Evolutionary conservation across 2,888 invertebrate genomes (phyloP).

Genomic region (Philereme transversata): DNA sequence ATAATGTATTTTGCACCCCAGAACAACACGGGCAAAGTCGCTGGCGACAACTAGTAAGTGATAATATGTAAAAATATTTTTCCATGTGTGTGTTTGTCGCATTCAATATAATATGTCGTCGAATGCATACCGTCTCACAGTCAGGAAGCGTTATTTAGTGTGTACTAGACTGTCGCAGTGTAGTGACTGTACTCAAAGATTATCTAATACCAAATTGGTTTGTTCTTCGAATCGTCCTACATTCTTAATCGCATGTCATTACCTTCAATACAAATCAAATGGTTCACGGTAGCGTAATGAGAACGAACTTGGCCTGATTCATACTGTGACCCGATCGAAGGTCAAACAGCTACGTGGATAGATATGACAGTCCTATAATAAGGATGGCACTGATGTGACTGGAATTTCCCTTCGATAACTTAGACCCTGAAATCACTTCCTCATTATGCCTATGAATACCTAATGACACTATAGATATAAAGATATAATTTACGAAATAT

Average conservation of each 20-base stretch:
- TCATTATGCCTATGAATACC: neutral
- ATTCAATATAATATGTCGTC: no score
- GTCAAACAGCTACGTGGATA: conserved; percentile 30
- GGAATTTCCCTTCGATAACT: conserved; percentile 25
- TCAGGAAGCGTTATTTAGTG: no score
- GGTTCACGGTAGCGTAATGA: conserved; percentile 11
- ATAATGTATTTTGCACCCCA: no score
- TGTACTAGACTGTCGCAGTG: no score
- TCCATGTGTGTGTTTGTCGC: no score
- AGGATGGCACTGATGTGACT: conserved; percentile 31
- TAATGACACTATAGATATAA: neutral
- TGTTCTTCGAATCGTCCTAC: conserved; percentile 3
- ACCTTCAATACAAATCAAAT: conserved; percentile 8
- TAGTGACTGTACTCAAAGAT: no score
- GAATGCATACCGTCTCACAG: no score
- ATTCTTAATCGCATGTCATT: conserved; percentile 1
- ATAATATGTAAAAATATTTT: no score
- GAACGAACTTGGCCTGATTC: conserved; percentile 37
- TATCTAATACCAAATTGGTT: neutral
- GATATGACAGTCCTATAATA: conserved; percentile 36
- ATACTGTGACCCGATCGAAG: conserved; percentile 24
- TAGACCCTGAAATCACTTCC: conserved; percentile 11
- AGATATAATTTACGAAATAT: conserved; percentile 5
- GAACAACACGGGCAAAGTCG: no score
- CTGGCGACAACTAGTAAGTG: no score